A percentile compares a stretch with the other conserved stretches of the same genome.
phyloP scores from a whole-genome alignment of 2,888 invertebrate genomes.

The Euclidia mi region DNA sequence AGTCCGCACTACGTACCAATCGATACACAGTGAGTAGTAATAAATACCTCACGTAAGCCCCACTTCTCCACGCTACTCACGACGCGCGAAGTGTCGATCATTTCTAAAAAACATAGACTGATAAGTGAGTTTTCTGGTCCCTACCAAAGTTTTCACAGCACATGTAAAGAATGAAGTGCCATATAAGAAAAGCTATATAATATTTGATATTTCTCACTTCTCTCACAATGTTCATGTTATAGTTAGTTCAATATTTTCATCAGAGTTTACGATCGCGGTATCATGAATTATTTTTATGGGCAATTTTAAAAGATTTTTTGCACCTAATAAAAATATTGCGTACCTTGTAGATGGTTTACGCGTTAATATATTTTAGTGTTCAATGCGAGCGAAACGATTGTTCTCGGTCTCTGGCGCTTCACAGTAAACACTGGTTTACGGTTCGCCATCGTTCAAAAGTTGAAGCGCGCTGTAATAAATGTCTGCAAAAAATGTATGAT shows the following conservation, averaged over 20 bases:
- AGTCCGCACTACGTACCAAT: no score
- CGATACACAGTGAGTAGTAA: no score
- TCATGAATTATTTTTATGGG: slow-evolving; percentile 13
- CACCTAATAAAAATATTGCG: slow-evolving; percentile 12
- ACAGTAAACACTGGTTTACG: not conserved
- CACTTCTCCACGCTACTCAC: no score
- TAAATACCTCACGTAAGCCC: no score
- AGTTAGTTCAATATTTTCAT: slow-evolving; percentile 4
- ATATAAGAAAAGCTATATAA: not conserved
- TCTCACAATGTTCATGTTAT: not conserved
- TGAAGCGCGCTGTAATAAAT: slow-evolving; percentile 66
- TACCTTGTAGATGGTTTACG: slow-evolving; percentile 11
- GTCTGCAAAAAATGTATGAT: slow-evolving; percentile 62
- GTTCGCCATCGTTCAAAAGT: slow-evolving; percentile 55
- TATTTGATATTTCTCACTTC: slow-evolving; percentile 1
- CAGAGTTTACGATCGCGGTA: slow-evolving; percentile 8
- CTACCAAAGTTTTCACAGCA: no score
- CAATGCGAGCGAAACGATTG: not conserved
- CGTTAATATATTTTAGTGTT: slow-evolving; percentile 11
- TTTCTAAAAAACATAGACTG: no score
- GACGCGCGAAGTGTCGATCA: no score
- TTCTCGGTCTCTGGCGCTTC: not conserved
- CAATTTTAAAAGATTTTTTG: slow-evolving; percentile 19
- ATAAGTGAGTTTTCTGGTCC: no score
- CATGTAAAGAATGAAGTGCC: no score